These are phyloP conservation scores for Himalopsyche phryganea DNA, from an alignment of 1,140 invertebrate species.

Conservation along the genomic window DNA sequence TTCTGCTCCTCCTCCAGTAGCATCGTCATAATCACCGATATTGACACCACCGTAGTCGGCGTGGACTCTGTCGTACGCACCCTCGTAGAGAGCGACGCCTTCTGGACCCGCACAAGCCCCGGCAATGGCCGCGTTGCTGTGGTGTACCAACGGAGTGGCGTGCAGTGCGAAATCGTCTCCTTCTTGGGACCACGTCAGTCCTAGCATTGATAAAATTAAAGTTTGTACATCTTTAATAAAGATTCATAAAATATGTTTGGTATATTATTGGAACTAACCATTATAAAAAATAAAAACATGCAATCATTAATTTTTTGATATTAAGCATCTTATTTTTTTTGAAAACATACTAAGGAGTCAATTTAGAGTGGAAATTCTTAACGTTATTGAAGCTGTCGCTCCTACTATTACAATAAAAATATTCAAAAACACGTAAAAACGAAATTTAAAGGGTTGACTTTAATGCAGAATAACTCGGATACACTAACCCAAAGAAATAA, in stretches of 20 bases:
- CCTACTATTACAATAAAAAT: too few relatives aligned
- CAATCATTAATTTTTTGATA: too few relatives aligned
- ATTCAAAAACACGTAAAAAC: too few relatives aligned
- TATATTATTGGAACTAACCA: neutral
- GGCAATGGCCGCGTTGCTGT: constrained; percentile 55
- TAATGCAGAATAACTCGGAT: too few relatives aligned
- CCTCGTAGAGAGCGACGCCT: constrained; percentile 58
- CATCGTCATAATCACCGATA: constrained; percentile 53
- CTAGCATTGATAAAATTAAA: constrained; percentile 35
- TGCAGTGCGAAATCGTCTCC: constrained; percentile 59
- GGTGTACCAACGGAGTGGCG: constrained; percentile 58
- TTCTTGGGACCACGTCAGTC: constrained; percentile 59
- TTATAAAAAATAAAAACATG: too few relatives aligned
- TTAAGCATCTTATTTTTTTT: too few relatives aligned
- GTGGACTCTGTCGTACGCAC: constrained; percentile 56
- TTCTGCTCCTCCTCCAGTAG: constrained; percentile 52
- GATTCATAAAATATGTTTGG: too few relatives aligned
- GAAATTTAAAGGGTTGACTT: too few relatives aligned
- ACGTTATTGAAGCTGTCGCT: too few relatives aligned
- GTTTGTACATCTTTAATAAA: neutral
- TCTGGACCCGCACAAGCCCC: constrained; percentile 47
- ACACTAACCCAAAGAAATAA: too few relatives aligned
- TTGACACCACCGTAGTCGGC: constrained; percentile 54
- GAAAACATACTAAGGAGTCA: too few relatives aligned
- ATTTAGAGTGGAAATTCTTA: too few relatives aligned